Percentiles rank a stretch among this genome's conserved stretches.
These are phyloP conservation scores for Platygyra sinensis DNA, from an alignment of 64 coral and sea anemone species.

Conservation along the genomic window DNA sequence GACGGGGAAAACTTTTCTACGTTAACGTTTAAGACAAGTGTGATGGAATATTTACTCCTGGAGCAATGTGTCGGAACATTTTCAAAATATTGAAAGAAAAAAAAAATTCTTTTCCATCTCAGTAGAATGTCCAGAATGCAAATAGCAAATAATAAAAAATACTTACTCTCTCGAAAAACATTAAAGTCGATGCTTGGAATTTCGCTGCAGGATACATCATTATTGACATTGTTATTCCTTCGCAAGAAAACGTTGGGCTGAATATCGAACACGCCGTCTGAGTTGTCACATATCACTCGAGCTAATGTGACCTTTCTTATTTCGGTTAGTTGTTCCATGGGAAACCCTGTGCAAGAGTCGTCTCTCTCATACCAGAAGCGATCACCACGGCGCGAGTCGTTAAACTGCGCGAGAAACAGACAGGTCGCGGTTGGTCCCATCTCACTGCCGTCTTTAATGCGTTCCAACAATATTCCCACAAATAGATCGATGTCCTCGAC, in stretches of 20 bases:
- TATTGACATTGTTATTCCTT: background rate
- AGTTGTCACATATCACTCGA: conserved; percentile 40
- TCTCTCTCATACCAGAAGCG: background rate
- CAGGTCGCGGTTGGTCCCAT: conserved; percentile 33
- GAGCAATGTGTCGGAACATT: too few relatives aligned
- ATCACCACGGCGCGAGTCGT: background rate
- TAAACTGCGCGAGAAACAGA: conserved; percentile 45
- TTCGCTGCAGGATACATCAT: background rate
- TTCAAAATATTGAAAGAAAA: too few relatives aligned
- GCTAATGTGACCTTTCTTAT: background rate
- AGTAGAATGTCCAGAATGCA: too few relatives aligned
- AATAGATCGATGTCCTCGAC: conserved; percentile 64
- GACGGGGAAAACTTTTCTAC: too few relatives aligned
- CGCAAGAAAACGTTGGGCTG: background rate
- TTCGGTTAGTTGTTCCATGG: background rate
- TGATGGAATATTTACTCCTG: too few relatives aligned
- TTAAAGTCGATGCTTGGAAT: background rate
- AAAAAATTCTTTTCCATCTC: too few relatives aligned
- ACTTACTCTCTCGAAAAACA: background rate
- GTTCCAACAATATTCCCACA: conserved; percentile 25
- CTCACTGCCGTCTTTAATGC: background rate
- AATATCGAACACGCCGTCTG: background rate
- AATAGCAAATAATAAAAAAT: too few relatives aligned
- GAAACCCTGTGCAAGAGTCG: background rate
- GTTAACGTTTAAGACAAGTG: too few relatives aligned